phyloP scores from a whole-genome alignment of 2,113 vertebrate species.

The Urocynchramus pylzowi region DNA sequence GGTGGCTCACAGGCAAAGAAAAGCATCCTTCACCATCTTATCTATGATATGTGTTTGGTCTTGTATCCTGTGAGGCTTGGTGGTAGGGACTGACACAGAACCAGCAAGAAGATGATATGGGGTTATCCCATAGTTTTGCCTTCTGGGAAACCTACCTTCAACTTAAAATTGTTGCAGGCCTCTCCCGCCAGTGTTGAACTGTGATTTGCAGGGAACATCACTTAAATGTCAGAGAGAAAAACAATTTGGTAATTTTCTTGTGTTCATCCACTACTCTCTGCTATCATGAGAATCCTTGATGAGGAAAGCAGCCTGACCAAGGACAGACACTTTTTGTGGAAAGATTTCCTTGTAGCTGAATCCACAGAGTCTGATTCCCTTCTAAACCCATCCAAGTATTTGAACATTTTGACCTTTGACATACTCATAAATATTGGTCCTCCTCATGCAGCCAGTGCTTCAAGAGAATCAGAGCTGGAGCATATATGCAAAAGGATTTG shows the following conservation, averaged over 20 bases:
- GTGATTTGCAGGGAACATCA: not conserved
- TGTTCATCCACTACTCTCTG: not conserved
- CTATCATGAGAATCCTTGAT: not conserved
- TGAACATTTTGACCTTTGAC: not conserved
- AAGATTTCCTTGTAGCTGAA: not conserved
- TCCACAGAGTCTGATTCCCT: not conserved
- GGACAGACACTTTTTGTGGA: not conserved
- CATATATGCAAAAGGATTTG: not conserved
- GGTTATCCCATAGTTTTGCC: not conserved
- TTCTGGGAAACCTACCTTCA: not conserved
- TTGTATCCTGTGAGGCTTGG: not conserved
- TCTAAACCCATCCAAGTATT: not conserved
- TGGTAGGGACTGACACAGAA: not conserved
- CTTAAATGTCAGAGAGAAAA: not conserved
- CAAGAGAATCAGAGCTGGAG: not conserved
- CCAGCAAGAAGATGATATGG: not conserved
- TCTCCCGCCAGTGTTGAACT: not conserved
- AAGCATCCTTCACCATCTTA: not conserved
- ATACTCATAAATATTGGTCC: not conserved
- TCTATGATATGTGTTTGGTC: not conserved
- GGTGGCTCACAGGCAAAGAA: not conserved
- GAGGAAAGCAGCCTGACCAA: not conserved
- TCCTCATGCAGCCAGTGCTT: not conserved
- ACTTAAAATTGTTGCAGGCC: not conserved
- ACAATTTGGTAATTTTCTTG: not conserved